These are phyloP conservation scores for Oophaga sylvatica DNA, from an alignment of 2,797 vertebrate genomes.

Conservation along the genomic window DNA sequence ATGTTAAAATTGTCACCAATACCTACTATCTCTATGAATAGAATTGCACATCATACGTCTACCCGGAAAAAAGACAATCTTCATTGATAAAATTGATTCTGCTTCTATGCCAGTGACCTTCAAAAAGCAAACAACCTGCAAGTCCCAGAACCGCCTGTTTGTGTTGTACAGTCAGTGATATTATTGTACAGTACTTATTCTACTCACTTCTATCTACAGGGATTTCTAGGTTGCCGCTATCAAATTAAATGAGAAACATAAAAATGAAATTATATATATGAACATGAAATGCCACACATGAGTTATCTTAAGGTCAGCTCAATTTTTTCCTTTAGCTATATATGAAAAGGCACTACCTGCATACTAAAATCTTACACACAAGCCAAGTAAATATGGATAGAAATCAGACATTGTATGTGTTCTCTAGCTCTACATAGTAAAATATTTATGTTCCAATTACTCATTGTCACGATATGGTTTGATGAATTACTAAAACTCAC, in stretches of 20 bases:
- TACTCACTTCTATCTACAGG: slow-evolving; percentile 30
- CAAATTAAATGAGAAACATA: slow-evolving; percentile 53
- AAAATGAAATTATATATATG: slow-evolving; percentile 45
- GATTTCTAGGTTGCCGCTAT: slow-evolving; percentile 35
- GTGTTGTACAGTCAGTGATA: slow-evolving; percentile 22
- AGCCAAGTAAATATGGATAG: not conserved
- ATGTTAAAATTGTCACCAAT: not conserved
- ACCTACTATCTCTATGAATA: not conserved
- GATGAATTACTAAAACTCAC: not conserved
- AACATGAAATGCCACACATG: slow-evolving; percentile 53
- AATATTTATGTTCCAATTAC: not conserved
- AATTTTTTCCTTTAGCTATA: slow-evolving; percentile 13
- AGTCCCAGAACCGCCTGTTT: slow-evolving; percentile 1
- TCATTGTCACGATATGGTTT: not conserved
- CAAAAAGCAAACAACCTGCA: slow-evolving; percentile 26
- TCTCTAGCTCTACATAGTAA: not conserved
- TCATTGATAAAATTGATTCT: not conserved
- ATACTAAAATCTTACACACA: slow-evolving; percentile 41
- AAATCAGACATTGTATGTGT: not conserved
- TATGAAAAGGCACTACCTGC: not conserved
- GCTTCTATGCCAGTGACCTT: slow-evolving; percentile 2
- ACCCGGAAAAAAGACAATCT: slow-evolving; percentile 4
- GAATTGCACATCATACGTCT: not conserved
- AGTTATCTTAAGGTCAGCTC: slow-evolving; percentile 55
- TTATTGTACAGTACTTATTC: slow-evolving; percentile 27